Base-by-base conservation (phyloP, 2,888 invertebrate genomes). In the Gastracanthus pulcherrimus region DNA sequence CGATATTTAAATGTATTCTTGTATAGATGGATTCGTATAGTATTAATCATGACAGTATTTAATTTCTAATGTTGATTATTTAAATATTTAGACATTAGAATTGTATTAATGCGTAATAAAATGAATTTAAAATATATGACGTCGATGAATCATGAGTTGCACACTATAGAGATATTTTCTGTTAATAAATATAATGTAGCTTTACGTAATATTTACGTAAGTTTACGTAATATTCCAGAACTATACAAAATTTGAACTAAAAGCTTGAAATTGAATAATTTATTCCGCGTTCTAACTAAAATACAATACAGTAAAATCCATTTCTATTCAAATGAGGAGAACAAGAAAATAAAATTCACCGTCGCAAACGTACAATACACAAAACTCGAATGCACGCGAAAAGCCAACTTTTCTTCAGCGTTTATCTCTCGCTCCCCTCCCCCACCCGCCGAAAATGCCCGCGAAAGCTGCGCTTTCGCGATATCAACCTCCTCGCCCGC, bases 401-500 rank as follows among this genome's bases (percentile, higher is more conserved):
- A 67, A 60, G n/a, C 26, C 6, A 64, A 64, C 29, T 78, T 78
- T 13, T 3, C 55, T 55, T n/a, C n/a, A 38, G 26, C 60, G 29
- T 69, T 62, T 70, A 77, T 77, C 62, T 69, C 23, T 26, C 2
- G 55, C 55, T 7, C 29, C 16, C 11, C n/a, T 26, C 23, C 48
- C 60, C 26, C 29, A 36, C 26, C 48, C 2, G 16, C 29, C 36
- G 7, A 66, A 36, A 64, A 16, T 38, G 41, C 36, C n/a, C 4
- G 38, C 26, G n/a, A 67, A 26, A 29, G 64, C n/a, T n/a, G n/a
- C 34, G 71, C 66, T 71, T 36, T 19, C 26, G 58, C 58, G 74
- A 74, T 81, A 77, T 78, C 77, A 81, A 74, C 77, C 77, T 75
- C 64, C 76, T 11, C 34, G 79, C 80, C 75, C 76, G 66, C 76